Evolutionary conservation across 2,113 vertebrate species (phyloP), one percentile per base, ranked within the genome.

Genomic region (Catagonus wagneri): DNA sequence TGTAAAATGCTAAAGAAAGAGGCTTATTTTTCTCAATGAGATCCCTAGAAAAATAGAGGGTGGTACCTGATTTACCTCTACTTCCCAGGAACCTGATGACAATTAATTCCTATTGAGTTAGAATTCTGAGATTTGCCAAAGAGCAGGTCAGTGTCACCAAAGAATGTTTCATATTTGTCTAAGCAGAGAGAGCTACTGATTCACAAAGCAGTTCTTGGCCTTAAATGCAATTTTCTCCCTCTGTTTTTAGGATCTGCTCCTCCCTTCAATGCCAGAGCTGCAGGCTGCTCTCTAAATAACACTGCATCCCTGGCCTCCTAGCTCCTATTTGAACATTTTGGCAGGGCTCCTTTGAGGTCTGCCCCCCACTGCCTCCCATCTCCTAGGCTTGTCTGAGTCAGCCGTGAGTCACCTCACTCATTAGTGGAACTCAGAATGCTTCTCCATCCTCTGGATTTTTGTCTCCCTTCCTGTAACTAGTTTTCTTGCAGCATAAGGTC

Each of bases 341-440:
- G 65, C 83, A 63, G 94, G 2, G 36, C 97, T 98, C 90, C 97
- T 98, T n/a, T 91, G 97, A 96, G 96, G 63, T 66, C 96, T 97
- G 83, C 36, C 97, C 98, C 97, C 95, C 84, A 92, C 85, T 8
- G 89, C 97, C 97, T 97, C 86, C 93, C 79, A 66, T 98, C 98
- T 98, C 92, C 78, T 95, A 92, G 93, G 95, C 98, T 98, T 95
- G 71, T 98, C 98, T 98, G 94, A 98, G 98, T 97, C 98, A 98
- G 98, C 96, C 56, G 61, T 98, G 98, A 98, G 93, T 98, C 98
- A 98, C 97, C 97, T 93, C 90, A 34, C 97, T 98, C 98, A 98
- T 98, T 98, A 98, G 97, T 74, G 83, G 97, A 97, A 97, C 98
- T 97, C 98, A 98, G 97, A 98, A 98, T 97, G 98, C 97, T 96